A percentile compares a stretch with the other conserved stretches of the same genome.
phyloP scores from a whole-genome alignment of 2,113 vertebrate species.

The Spea multiplicata region DNA sequence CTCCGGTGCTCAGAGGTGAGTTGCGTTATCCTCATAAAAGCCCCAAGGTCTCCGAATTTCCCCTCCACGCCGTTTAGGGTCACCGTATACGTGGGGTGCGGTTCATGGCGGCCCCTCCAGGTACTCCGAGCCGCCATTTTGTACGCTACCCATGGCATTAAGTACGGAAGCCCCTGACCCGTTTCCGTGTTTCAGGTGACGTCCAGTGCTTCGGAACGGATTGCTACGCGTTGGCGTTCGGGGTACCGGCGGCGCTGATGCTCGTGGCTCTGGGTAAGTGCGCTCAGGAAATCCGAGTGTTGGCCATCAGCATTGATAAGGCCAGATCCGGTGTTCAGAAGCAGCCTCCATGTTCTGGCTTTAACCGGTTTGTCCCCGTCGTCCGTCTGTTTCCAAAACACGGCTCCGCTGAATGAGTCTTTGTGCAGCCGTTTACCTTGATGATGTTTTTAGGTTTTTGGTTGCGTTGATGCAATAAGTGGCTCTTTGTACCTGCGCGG shows the following conservation, averaged over 20 bases:
- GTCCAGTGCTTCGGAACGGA: slow-evolving; percentile 90
- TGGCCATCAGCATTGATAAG: too few species aligned
- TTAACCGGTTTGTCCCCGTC: too few species aligned
- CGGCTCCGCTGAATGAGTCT: neutral
- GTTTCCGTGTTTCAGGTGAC: slow-evolving; percentile 69
- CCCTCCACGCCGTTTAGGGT: slow-evolving; percentile 32
- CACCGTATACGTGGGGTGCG: too few species aligned
- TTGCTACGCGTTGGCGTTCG: slow-evolving; percentile 94
- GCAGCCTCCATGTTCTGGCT: too few species aligned
- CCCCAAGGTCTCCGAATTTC: neutral
- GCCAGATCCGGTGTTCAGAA: too few species aligned
- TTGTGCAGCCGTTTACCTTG: too few species aligned
- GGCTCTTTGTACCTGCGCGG: neutral
- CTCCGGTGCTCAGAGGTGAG: slow-evolving; percentile 91
- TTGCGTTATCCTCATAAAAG: neutral
- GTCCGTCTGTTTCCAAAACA: neutral
- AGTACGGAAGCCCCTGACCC: neutral
- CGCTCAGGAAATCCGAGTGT: neutral
- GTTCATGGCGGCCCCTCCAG: too few species aligned
- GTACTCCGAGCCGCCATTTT: too few species aligned
- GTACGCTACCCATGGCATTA: too few species aligned
- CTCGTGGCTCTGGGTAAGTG: slow-evolving; percentile 84
- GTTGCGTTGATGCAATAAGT: too few species aligned
- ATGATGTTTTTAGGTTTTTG: too few species aligned
- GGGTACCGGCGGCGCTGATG: slow-evolving; percentile 90